These are phyloP conservation scores for Phlogophora meticulosa DNA, from an alignment of 2,888 invertebrate genomes.

Conservation along the genomic window DNA sequence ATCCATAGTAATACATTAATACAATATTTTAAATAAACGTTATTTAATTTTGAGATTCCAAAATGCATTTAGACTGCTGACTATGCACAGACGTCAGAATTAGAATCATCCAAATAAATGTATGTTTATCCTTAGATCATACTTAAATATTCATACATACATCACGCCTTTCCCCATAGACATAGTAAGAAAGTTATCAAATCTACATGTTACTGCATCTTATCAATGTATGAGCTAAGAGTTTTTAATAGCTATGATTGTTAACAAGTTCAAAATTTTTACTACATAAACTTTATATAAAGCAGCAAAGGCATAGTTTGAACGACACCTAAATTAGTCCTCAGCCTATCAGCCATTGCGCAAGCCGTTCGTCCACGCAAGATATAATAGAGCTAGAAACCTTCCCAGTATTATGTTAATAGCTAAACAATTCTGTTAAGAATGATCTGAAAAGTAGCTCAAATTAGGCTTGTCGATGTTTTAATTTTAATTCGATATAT, in stretches of 20 bases:
- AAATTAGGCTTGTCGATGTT: too few relatives aligned
- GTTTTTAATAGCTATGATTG: slow-evolving; percentile 8
- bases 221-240: background rate
- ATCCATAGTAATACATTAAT: background rate
- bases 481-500: too few relatives aligned
- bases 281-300: background rate
- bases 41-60: background rate
- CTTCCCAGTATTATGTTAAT: too few relatives aligned
- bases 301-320: background rate
- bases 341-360: background rate
- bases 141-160: background rate
- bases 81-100: too few relatives aligned
- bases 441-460: too few relatives aligned
- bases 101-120: too few relatives aligned
- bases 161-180: background rate
- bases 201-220: background rate
- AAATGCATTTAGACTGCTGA: background rate
- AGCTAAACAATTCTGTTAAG: too few relatives aligned
- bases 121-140: background rate
- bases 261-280: background rate
- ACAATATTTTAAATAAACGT: background rate
- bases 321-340: background rate
- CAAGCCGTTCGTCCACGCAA: background rate
- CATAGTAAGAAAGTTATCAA: background rate
- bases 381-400: background rate